Evolutionary conservation across 1,140 invertebrate genomes (phyloP), one percentile per base, ranked within the genome.

Genomic region (Halyomorpha halys): DNA sequence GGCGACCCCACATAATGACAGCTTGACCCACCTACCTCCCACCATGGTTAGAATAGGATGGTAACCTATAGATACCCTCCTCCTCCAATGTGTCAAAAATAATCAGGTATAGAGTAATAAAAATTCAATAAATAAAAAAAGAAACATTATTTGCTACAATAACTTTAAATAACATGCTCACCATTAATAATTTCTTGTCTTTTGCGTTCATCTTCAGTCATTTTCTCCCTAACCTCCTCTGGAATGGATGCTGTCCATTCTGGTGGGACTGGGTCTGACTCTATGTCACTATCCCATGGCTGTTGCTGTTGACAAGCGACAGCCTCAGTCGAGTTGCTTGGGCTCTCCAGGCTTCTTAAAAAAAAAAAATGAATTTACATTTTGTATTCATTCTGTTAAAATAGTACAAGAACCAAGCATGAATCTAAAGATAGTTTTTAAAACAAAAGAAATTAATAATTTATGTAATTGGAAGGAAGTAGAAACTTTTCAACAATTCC

Each of bases 161-260:
- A n/a, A n/a, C n/a, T n/a, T n/a, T n/a, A n/a, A n/a, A n/a, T 11
- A 49, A 51, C 60, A 51, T 27, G 54, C 27, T 67, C 75, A 96
- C 94, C 94, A 76, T 98, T 97, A 65, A 98, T 93, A 72, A 97
- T 90, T 79, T 98, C 94, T 77, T 98, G 96, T 68, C 94, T 80
- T 75, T 97, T 97, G 75, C 90, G 88, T 76, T 92, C 86, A 70
- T 84, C 81, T 44, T 86, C 81, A 67, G 85, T 82, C 56, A 93
- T 78, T 61, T 81, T 77, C 18, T 81, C 76, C 9, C 94, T 76
- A 45, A 86, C 80, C 54, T 95, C 91, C 62, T 87, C 86, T 11
- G 89, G 81, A 25, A 97, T 83, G 61, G 83, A 82, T 68, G 87
- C 86, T 66, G 90, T 86, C 86, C 93, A 87, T 69, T 87, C 84